Evolutionary conservation across 37 sponge, comb jelly and placozoan species (phyloP).

Genomic region (Oopsacas minuta): DNA sequence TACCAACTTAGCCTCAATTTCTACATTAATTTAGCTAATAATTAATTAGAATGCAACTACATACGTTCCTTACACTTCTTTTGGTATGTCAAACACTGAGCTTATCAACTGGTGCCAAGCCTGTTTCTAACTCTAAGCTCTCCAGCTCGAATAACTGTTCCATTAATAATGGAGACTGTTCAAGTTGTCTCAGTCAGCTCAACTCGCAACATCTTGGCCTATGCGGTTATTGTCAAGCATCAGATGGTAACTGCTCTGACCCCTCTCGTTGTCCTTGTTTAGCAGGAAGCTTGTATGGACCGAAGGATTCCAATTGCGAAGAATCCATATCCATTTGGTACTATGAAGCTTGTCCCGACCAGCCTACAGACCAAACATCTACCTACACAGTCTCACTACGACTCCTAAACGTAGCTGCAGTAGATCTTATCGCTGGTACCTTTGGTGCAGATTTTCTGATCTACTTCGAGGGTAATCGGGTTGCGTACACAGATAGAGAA

Average conservation of each 20-base stretch:
- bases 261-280: neutral
- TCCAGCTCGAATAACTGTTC: neutral
- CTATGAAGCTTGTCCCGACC: slow-evolving; percentile 8
- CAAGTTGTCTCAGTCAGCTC: neutral
- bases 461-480: slow-evolving; percentile 10
- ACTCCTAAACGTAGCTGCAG: neutral
- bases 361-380: neutral
- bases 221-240: neutral
- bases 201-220: neutral
- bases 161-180: neutral
- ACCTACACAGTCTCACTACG: neutral
- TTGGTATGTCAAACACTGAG: too few species aligned
- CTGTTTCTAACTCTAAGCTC: neutral
- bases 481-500: neutral
- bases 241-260: neutral
- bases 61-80: too few species aligned
- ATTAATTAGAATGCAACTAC: too few species aligned
- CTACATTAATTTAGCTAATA: too few species aligned
- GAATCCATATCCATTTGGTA: neutral
- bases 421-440: neutral
- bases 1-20: too few species aligned
- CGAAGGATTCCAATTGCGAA: neutral
- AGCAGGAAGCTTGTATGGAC: neutral
- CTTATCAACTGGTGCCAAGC: too few species aligned
- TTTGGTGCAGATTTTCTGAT: neutral